Percentiles rank a stretch among this genome's conserved stretches.
These are phyloP conservation scores for Ctenopoma multispine DNA, from an alignment of 2,797 vertebrate genomes.

Conservation along the genomic window DNA sequence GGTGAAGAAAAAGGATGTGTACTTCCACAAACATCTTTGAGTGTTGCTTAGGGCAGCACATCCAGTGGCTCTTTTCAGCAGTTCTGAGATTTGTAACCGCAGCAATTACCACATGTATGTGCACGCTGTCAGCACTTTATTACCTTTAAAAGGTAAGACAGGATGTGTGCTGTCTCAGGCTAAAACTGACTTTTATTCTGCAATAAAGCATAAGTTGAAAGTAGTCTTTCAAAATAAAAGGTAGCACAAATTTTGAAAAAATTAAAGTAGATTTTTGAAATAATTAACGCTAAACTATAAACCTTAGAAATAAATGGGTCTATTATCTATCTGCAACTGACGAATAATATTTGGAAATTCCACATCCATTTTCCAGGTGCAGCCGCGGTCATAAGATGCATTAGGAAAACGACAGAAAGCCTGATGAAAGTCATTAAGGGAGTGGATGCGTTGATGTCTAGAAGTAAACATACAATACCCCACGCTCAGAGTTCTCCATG, in stretches of 20 bases:
- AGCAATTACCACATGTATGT: constrained; percentile 6
- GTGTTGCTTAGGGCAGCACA: constrained; percentile 20
- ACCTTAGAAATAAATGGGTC: no score
- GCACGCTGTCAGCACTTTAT: constrained; percentile 23
- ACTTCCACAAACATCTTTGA: constrained; percentile 5
- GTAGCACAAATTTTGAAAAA: not conserved
- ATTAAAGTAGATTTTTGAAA: not conserved
- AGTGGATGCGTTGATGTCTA: constrained; percentile 79
- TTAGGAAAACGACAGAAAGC: constrained; percentile 23
- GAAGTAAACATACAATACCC: constrained; percentile 88
- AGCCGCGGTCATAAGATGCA: constrained; percentile 23
- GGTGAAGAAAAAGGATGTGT: constrained; percentile 34
- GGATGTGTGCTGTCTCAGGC: not conserved
- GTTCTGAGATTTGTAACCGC: constrained; percentile 7
- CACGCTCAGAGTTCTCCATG: constrained; percentile 89
- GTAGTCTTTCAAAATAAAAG: not conserved
- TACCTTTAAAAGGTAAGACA: not conserved
- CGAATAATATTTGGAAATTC: no score
- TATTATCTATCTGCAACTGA: not conserved
- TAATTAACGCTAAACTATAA: no score
- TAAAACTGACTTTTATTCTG: not conserved
- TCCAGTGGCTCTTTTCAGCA: constrained; percentile 10
- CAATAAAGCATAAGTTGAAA: not conserved
- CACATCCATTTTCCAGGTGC: constrained; percentile 26
- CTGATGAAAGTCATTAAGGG: constrained; percentile 45